Evolutionary conservation across 2,797 vertebrate genomes (phyloP), one percentile per base, ranked within the genome.

Genomic region (Sebastes minor): DNA sequence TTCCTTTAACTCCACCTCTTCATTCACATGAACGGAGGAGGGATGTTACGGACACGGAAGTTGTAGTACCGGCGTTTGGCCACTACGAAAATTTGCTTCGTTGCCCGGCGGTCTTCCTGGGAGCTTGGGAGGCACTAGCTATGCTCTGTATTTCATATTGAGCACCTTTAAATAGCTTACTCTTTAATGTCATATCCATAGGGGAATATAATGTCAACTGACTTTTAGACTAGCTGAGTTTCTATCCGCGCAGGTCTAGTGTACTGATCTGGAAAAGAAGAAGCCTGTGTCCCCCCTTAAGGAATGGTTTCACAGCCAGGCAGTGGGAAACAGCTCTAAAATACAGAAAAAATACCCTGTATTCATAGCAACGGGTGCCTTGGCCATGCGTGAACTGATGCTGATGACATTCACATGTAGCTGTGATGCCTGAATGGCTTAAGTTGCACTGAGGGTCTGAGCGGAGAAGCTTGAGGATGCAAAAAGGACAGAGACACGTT

Each of bases 321-420:
- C 78, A 46, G 59, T 13, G 68, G 81, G 70, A 82, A 85, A 71
- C 55, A 64, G 76, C 73, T 82, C 73, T 33, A 71, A 82, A 89
- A 89, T 32, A 79, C 76, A 77, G 68, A 78, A 77, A 72, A 84
- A 82, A 78, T 71, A 57, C 57, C 65, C 73, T 63, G 83, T 71
- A 85, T 79, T 85, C 62, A 59, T 81, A 85, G 85, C 72, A 60
- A 71, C 18, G 83, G 76, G 78, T 89, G 77, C 81, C 76, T 60
- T 88, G 89, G 80, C 85, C 90, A 91, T 88, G 92, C 87, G 71
- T 91, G 86, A 94, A 92, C 88, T 89, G 91, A 93, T 92, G 91
- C 87, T 91, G 88, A 95, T 95, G 92, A 94, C 90, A 94, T 91
- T 95, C 91, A 91, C 91, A 91, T 93, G 93, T 94, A 90, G 87